Percentiles rank a stretch among this genome's conserved stretches.
Conservation (phyloP, 2,113 vertebrate genomes). For the Delphinapterus leucas region DNA sequence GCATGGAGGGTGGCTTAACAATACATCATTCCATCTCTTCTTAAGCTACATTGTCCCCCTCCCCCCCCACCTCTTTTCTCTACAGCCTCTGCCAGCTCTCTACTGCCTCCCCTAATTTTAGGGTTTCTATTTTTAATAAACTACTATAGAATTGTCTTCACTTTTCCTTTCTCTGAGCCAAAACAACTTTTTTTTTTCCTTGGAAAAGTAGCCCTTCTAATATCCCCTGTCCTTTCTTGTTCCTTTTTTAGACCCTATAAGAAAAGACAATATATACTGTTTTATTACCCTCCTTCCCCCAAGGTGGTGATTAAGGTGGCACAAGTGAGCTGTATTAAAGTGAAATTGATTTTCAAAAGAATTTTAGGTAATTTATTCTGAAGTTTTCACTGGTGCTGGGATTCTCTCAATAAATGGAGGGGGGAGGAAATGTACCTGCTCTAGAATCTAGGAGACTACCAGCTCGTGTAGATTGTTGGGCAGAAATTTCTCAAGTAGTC, state of each 20-base stretch:
- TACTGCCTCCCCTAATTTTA: background rate
- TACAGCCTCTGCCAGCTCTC: background rate
- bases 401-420: background rate
- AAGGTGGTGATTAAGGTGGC: background rate
- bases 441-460: background rate
- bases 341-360: slow-evolving; percentile 18
- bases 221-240: background rate
- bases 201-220: background rate
- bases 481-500: background rate
- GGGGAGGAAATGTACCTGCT: background rate
- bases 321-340: background rate
- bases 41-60: background rate
- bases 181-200: background rate
- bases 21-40: background rate
- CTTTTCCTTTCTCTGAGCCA: background rate
- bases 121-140: background rate
- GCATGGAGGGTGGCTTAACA: background rate
- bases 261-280: background rate
- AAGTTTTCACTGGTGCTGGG: background rate
- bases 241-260: background rate
- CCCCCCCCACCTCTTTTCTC: background rate
- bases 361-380: background rate
- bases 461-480: background rate
- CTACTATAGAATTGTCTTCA: background rate
- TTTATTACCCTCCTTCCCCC: background rate